Evolutionary conservation across 1,140 invertebrate species (phyloP), one percentile per base, ranked within the genome.

Genomic region (Drosophila setifemur): DNA sequence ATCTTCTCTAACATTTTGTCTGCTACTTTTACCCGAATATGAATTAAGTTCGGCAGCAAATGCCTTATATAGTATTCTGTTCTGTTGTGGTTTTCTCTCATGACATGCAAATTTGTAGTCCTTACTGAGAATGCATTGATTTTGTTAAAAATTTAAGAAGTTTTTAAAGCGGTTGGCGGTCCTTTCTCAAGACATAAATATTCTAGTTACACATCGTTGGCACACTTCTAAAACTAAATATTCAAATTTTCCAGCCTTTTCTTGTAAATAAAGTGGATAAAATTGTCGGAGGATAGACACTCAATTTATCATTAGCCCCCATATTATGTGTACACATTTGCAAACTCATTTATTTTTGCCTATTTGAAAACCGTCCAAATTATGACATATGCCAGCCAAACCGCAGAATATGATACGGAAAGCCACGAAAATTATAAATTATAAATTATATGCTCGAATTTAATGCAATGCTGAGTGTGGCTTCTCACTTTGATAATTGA

Each of bases 1-100:
- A 77, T 5, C 18, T 49, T 64, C 16, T 16, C 44, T 4, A 78
- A 40, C 78, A 83, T 83, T 37, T 54, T 66, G 19, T 0, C n/a
- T 0, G 11, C 1, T 6, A 19, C 35, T 19, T 4, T 5, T 23
- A 11, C 8, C 1, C 0, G 12, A 16, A 2, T 31, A 6, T 35
- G 8, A 7, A 1, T 11, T 0, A 3, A 14, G 9, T 14, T 25
- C 0, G 3, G 2, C 2, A 0, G 3, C 1, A 6, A 3, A 7
- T 6, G 28, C 1, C 9, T 52, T 67, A 50, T 67, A 67, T 53
- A 66, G 28, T 6, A 3, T 6, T 1, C 8, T 14, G n/a, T 5
- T 40, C 35, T 25, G 35, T 49, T 21, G 21, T 26, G 33, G 28
- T 6, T 14, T 49, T 26, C 35, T 31, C 26, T 14, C 0, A 12